Conservation (phyloP, 2,797 vertebrate genomes). For the Acestrorhynchus altus region DNA sequence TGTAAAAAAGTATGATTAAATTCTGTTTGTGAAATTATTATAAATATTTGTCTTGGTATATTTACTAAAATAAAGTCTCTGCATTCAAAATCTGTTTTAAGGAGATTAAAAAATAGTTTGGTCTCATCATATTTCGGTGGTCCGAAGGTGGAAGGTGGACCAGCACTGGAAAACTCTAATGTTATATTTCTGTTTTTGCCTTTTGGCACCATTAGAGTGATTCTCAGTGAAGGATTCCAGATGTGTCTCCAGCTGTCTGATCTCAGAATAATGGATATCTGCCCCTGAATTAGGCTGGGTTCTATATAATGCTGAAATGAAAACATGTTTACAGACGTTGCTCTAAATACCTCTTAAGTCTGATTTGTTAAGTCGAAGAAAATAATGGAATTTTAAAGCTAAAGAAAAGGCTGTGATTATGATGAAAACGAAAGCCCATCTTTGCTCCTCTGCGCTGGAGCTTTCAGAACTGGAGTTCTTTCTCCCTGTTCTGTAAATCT, state of each 20-base stretch:
- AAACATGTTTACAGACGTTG: neutral
- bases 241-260: slow-evolving; percentile 6
- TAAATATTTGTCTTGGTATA: too few relatives aligned
- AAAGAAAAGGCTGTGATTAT: neutral
- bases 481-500: neutral
- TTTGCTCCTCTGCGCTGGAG: neutral
- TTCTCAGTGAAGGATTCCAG: neutral
- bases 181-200: neutral
- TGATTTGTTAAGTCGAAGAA: neutral
- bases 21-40: too few relatives aligned
- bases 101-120: too few relatives aligned
- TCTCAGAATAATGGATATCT: neutral
- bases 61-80: too few relatives aligned
- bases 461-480: neutral
- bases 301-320: neutral
- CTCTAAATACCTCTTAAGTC: neutral
- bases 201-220: neutral
- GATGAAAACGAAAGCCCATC: neutral
- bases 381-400: neutral
- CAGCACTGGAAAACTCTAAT: too few relatives aligned
- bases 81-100: too few relatives aligned
- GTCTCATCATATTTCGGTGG: too few relatives aligned
- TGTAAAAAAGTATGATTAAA: too few relatives aligned
- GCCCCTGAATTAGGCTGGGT: neutral
- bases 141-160: too few relatives aligned